These are phyloP conservation scores for Meiosimyza decipiens DNA, from an alignment of 2,888 invertebrate species.

Conservation along the genomic window DNA sequence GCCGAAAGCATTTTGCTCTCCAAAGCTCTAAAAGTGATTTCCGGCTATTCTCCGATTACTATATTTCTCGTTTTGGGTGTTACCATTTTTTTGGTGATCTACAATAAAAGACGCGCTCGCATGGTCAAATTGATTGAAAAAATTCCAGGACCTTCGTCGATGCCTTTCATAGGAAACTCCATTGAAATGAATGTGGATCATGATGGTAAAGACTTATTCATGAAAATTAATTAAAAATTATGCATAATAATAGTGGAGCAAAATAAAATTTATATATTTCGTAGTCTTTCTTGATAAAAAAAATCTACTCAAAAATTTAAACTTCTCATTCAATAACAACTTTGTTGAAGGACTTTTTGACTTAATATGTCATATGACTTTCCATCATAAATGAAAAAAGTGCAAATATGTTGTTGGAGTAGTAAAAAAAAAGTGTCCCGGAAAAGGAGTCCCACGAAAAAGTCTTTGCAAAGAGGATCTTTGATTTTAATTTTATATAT, in stretches of 20 bases:
- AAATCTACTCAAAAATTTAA: too few species aligned
- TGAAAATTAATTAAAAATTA: constrained; percentile 8
- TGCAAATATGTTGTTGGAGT: too few species aligned
- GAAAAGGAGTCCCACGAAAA: too few species aligned
- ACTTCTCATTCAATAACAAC: too few species aligned
- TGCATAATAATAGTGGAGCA: not conserved
- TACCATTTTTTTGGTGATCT: constrained; percentile 57
- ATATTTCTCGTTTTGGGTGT: constrained; percentile 56
- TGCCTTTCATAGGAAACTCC: constrained; percentile 73
- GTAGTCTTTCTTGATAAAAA: too few species aligned
- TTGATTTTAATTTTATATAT: too few species aligned
- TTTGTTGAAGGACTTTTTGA: too few species aligned
- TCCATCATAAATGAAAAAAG: too few species aligned
- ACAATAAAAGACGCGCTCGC: constrained; percentile 62
- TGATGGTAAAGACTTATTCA: constrained; percentile 67
- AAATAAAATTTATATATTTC: too few species aligned
- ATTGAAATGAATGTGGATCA: constrained; percentile 72
- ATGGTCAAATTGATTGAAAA: constrained; percentile 68
- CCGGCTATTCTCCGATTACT: constrained; percentile 64
- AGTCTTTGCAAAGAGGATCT: too few species aligned
- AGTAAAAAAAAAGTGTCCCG: too few species aligned
- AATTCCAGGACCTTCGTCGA: constrained; percentile 71
- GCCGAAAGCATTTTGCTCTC: constrained; percentile 62
- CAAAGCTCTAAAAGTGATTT: constrained; percentile 55
- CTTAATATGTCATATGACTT: too few species aligned